Conservation (phyloP, 2,113 vertebrate genomes). For the Menura novaehollandiae region DNA sequence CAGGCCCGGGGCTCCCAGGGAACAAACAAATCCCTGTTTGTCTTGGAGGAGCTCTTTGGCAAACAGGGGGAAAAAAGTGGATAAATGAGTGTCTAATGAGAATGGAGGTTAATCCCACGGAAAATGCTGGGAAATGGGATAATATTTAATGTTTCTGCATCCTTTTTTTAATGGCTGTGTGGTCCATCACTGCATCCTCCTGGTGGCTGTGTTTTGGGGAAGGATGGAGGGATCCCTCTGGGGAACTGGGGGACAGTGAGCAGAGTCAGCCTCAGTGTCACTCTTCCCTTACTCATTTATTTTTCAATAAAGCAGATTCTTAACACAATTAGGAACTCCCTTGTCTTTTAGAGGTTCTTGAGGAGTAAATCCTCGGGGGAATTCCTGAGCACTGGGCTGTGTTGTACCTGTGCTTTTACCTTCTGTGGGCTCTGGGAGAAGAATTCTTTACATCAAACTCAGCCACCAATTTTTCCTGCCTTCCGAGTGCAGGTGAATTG, state of each 20-base stretch:
- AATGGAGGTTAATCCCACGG: background rate
- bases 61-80: background rate
- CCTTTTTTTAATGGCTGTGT: background rate
- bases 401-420: background rate
- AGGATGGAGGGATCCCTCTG: background rate
- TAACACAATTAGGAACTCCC: background rate
- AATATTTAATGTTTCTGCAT: background rate
- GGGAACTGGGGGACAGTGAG: background rate
- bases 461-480: background rate
- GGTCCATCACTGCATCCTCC: background rate
- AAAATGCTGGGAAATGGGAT: background rate
- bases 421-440: background rate
- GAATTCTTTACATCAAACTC: background rate
- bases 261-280: background rate
- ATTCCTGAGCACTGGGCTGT: background rate
- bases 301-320: background rate
- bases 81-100: background rate
- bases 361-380: background rate
- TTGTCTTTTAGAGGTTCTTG: background rate
- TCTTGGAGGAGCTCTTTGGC: background rate
- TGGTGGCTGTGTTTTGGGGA: background rate
- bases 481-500: background rate
- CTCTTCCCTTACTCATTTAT: background rate
- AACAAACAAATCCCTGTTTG: conserved; percentile 21
- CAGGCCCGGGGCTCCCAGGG: background rate